phyloP scores from a whole-genome alignment of 2,113 vertebrate species.

The Cairina moschata region DNA sequence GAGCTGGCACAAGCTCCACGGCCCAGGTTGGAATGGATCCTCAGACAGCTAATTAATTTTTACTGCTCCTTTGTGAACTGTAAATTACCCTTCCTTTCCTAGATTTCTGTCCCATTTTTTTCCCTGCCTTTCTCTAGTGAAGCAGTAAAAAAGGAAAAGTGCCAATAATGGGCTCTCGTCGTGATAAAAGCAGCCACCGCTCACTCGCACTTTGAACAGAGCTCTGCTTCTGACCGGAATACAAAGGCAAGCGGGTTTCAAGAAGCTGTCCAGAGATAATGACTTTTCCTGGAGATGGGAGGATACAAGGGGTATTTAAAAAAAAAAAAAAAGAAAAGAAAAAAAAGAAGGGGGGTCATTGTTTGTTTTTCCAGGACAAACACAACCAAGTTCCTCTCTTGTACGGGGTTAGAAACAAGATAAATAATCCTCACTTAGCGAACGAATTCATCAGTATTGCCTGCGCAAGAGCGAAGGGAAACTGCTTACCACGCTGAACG shows the following conservation, averaged over 20 bases:
- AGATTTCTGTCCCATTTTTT: slow-evolving; percentile 70
- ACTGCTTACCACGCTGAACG: slow-evolving; percentile 50
- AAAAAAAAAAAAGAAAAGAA: neutral
- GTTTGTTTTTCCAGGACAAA: slow-evolving; percentile 13
- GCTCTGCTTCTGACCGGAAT: slow-evolving; percentile 55
- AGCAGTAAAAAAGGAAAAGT: slow-evolving; percentile 55
- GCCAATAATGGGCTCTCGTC: slow-evolving; percentile 50
- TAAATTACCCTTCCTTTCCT: slow-evolving; percentile 72
- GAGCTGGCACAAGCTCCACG: slow-evolving; percentile 14
- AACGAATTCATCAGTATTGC: slow-evolving; percentile 46
- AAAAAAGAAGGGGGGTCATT: neutral
- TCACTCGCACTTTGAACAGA: slow-evolving; percentile 4
- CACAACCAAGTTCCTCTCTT: neutral
- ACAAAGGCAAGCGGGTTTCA: slow-evolving; percentile 35
- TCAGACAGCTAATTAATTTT: slow-evolving; percentile 74
- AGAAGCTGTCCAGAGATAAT: slow-evolving; percentile 43
- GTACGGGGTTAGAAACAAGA: slow-evolving; percentile 1
- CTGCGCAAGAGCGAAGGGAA: slow-evolving; percentile 44
- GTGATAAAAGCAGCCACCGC: slow-evolving; percentile 46
- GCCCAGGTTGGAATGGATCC: slow-evolving; percentile 49
- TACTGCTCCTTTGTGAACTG: slow-evolving; percentile 70
- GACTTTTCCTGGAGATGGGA: slow-evolving; percentile 45
- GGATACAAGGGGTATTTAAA: slow-evolving; percentile 2
- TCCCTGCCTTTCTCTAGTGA: slow-evolving; percentile 31
- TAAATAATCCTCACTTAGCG: neutral